phyloP scores from a whole-genome alignment of 2,797 vertebrate genomes.

The Chaenodraco wilsoni region DNA sequence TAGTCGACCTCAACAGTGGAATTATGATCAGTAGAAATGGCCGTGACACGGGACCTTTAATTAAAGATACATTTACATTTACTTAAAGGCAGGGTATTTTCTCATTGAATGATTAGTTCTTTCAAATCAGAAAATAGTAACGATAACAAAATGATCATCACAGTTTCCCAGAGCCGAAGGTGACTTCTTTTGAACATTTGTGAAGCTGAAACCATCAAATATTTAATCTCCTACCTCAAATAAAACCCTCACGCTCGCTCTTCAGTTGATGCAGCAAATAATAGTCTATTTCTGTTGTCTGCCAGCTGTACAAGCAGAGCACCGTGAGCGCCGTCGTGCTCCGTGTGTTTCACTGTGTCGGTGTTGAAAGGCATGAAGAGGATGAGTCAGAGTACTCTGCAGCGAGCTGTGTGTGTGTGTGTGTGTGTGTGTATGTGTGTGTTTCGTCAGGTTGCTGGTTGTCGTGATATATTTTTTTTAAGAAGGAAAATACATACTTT shows the following conservation, averaged over 20 bases:
- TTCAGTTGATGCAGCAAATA: conserved; percentile 7
- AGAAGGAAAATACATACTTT: too few relatives aligned
- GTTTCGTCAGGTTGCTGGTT: conserved; percentile 12
- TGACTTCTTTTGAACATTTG: background rate
- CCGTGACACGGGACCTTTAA: too few relatives aligned
- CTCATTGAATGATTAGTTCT: background rate
- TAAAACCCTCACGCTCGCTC: background rate
- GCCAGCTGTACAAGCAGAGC: conserved; percentile 27
- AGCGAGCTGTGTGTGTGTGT: conserved; percentile 31
- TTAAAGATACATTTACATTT: too few relatives aligned
- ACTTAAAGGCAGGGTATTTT: background rate
- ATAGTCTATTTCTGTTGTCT: conserved; percentile 39
- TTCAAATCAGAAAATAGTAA: background rate
- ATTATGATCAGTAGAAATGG: too few relatives aligned
- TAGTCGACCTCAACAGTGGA: too few relatives aligned
- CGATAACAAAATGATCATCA: too few relatives aligned
- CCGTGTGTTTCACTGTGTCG: conserved; percentile 58
- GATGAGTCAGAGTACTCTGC: conserved; percentile 67
- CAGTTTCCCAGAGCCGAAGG: background rate
- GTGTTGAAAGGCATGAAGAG: conserved; percentile 69
- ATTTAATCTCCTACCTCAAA: conserved; percentile 8
- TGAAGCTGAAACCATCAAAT: background rate
- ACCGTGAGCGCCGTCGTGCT: conserved; percentile 17
- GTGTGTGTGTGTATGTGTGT: conserved; percentile 33
- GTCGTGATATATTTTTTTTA: background rate